phyloP scores from a whole-genome alignment of 2,888 invertebrate genomes.

The Leptopilina myrica region DNA sequence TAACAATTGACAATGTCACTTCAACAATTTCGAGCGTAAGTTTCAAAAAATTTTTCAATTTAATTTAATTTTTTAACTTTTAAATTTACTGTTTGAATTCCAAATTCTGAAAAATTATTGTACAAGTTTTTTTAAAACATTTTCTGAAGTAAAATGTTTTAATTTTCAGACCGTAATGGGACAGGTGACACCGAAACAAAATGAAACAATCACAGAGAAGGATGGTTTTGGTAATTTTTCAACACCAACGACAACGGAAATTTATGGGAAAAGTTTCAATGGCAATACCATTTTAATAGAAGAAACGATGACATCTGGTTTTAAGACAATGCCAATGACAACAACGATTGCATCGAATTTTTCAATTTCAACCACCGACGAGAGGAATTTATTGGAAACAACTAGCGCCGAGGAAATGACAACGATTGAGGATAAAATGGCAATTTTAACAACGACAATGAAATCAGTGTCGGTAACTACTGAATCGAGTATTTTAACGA shows the following conservation, averaged over 20 bases:
- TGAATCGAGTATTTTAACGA: conserved; percentile 42
- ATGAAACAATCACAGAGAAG: conserved; percentile 41
- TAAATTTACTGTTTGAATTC: too few species aligned
- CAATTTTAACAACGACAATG: conserved; percentile 20
- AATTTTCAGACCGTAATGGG: background rate
- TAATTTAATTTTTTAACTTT: too few species aligned
- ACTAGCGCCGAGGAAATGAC: background rate
- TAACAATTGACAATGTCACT: background rate
- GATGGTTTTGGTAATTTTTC: conserved; percentile 31
- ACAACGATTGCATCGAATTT: conserved; percentile 20
- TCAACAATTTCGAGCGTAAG: background rate
- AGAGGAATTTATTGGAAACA: background rate
- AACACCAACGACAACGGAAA: background rate
- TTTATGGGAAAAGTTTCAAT: conserved; percentile 5
- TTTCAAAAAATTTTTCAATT: background rate
- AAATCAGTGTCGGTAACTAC: conserved; percentile 49
- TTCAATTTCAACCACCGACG: background rate
- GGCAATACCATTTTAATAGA: conserved; percentile 1
- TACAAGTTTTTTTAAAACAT: background rate
- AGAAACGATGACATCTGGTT: background rate
- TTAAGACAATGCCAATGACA: background rate
- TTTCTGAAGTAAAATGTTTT: too few species aligned
- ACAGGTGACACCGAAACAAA: conserved; percentile 13
- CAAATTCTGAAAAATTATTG: background rate
- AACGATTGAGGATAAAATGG: background rate